Percentiles rank a stretch among this genome's conserved stretches.
Evolutionary conservation across 1,140 invertebrate genomes (phyloP).

Genomic region (Cylas formicarius): DNA sequence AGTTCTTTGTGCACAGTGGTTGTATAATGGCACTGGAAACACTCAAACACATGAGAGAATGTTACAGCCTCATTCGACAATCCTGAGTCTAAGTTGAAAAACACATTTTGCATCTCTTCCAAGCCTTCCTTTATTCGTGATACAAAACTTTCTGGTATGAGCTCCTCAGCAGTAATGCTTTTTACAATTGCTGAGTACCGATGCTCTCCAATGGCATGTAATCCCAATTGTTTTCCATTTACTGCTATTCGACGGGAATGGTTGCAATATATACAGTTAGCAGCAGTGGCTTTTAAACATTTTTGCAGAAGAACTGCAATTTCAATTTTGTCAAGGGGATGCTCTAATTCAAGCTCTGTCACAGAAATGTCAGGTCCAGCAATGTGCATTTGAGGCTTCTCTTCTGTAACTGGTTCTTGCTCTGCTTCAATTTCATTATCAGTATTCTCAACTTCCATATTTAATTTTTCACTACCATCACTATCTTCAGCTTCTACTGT

Average conservation of each 20-base stretch:
- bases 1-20: constrained; percentile 72
- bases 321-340: constrained; percentile 63
- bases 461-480: constrained; percentile 52
- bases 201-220: constrained; percentile 72
- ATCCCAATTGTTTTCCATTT: constrained; percentile 67
- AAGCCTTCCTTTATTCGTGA: constrained; percentile 57
- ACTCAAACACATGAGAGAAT: constrained; percentile 64
- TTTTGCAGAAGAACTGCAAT: constrained; percentile 62
- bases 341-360: constrained; percentile 66
- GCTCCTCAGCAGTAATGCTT: constrained; percentile 62
- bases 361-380: constrained; percentile 56
- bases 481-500: constrained; percentile 37
- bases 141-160: constrained; percentile 63
- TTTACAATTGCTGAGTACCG: constrained; percentile 63
- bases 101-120: constrained; percentile 52
- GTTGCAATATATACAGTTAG: constrained; percentile 72
- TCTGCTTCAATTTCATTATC: constrained; percentile 33
- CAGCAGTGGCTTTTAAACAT: constrained; percentile 60
- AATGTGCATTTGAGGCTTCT: constrained; percentile 32
- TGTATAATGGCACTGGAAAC: constrained; percentile 73
- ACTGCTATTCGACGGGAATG: constrained; percentile 74
- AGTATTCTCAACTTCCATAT: constrained; percentile 41
- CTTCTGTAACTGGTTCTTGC: constrained; percentile 3
- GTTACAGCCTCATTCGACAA: constrained; percentile 42
- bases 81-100: constrained; percentile 57